Evolutionary conservation across 2,113 vertebrate genomes (phyloP).

Genomic region (Pyxicephalus adspersus): DNA sequence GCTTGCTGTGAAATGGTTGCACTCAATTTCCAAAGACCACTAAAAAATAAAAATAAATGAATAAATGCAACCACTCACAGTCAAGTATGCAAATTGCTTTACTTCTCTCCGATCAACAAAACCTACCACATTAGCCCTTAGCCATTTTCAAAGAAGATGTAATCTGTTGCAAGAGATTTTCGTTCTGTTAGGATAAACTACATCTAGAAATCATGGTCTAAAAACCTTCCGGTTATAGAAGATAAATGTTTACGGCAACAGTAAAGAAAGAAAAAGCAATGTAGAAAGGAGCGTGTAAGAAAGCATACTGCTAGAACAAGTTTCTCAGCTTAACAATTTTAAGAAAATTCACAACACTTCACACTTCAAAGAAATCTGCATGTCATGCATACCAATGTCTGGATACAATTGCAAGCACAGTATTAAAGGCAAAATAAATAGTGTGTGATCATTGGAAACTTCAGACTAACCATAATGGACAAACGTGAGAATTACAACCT

Average conservation of each 20-base stretch:
- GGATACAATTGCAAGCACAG: not conserved
- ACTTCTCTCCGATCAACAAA: slow-evolving; percentile 23
- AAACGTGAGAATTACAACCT: not conserved
- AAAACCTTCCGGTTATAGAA: slow-evolving; percentile 24
- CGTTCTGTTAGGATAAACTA: slow-evolving; percentile 36
- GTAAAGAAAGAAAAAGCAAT: slow-evolving; percentile 4
- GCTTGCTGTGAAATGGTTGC: not conserved
- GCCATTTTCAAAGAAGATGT: slow-evolving; percentile 22
- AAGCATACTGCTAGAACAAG: too few species aligned
- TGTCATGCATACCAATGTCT: not conserved
- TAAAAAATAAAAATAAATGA: not conserved
- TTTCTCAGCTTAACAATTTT: not conserved
- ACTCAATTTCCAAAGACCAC: not conserved
- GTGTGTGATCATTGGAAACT: not conserved
- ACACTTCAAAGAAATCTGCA: slow-evolving; percentile 5
- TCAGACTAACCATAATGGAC: not conserved
- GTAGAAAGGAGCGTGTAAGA: not conserved
- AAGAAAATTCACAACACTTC: not conserved
- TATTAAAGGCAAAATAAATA: not conserved
- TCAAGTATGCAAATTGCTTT: slow-evolving; percentile 29
- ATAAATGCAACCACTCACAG: not conserved
- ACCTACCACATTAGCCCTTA: slow-evolving; percentile 13
- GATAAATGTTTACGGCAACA: slow-evolving; percentile 4
- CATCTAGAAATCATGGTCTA: slow-evolving; percentile 9
- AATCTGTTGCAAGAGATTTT: slow-evolving; percentile 13